These are phyloP conservation scores for Spicauda simplicius DNA, from an alignment of 2,888 invertebrate species.

Conservation along the genomic window DNA sequence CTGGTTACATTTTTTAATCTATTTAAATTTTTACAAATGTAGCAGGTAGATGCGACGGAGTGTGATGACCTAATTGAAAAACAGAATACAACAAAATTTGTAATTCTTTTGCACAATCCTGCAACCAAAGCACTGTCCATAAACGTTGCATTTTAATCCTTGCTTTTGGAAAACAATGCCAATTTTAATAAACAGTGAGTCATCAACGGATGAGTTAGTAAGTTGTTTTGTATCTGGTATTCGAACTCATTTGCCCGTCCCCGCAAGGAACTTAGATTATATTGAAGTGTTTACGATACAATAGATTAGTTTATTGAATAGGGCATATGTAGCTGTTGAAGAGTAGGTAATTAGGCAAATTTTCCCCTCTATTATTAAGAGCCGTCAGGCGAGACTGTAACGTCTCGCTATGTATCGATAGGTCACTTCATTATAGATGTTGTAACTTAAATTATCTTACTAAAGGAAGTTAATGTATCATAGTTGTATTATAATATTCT, in stretches of 20 bases:
- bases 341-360: neutral
- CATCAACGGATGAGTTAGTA: conserved; percentile 25
- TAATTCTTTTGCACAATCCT: conserved; percentile 76
- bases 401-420: neutral
- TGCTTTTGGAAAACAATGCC: conserved; percentile 83
- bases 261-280: neutral
- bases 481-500: no score
- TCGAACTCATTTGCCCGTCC: conserved; percentile 1
- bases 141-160: conserved; percentile 70
- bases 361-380: neutral
- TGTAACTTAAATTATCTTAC: neutral
- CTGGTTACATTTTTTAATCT: neutral
- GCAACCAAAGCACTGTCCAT: conserved; percentile 77
- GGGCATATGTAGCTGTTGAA: neutral
- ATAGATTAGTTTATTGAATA: conserved; percentile 1
- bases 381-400: neutral
- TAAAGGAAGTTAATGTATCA: neutral
- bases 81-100: conserved; percentile 69
- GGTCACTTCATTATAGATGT: conserved; percentile 24
- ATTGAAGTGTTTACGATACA: neutral
- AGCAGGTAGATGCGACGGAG: conserved; percentile 56
- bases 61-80: conserved; percentile 57
- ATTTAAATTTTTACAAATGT: neutral
- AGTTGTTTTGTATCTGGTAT: conserved; percentile 40
- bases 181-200: conserved; percentile 66